A percentile compares a stretch with the other conserved stretches of the same genome.
These are phyloP conservation scores for Rhabdophis nuchalis DNA, from an alignment of 2,797 vertebrate species.

Conservation along the genomic window DNA sequence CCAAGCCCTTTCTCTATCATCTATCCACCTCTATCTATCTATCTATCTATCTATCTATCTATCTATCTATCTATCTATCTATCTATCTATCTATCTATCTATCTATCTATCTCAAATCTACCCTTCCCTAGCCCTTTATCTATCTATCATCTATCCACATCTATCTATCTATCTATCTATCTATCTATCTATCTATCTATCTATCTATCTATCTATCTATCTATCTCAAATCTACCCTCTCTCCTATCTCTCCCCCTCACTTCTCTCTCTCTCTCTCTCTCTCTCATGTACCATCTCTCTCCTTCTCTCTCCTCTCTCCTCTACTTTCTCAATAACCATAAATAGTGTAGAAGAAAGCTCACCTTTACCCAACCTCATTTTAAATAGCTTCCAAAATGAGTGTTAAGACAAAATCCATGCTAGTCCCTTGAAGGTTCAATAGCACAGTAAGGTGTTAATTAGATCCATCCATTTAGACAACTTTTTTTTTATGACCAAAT, in stretches of 20 bases:
- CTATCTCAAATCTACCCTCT: no score
- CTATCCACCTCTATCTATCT: no score
- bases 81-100: neutral
- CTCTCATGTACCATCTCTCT: neutral
- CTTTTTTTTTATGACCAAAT: conserved; percentile 42
- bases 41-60: no score
- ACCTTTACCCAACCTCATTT: neutral
- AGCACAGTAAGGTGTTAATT: conserved; percentile 26
- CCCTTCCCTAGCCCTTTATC: no score
- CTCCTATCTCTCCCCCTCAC: no score
- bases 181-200: neutral
- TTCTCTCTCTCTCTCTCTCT: no score
- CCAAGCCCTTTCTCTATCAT: no score
- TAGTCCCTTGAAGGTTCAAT: conserved; percentile 31
- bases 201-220: neutral
- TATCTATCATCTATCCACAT: no score
- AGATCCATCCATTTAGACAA: conserved; percentile 43
- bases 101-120: neutral
- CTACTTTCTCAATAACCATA: neutral
- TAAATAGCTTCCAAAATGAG: neutral
- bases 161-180: no score
- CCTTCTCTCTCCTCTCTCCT: no score
- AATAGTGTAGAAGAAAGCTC: neutral
- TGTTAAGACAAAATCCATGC: conserved; percentile 20
- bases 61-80: neutral